Percentiles rank a stretch among this genome's conserved stretches.
phyloP scores from a whole-genome alignment of 1,140 invertebrate genomes.

The Lithobius niger region DNA sequence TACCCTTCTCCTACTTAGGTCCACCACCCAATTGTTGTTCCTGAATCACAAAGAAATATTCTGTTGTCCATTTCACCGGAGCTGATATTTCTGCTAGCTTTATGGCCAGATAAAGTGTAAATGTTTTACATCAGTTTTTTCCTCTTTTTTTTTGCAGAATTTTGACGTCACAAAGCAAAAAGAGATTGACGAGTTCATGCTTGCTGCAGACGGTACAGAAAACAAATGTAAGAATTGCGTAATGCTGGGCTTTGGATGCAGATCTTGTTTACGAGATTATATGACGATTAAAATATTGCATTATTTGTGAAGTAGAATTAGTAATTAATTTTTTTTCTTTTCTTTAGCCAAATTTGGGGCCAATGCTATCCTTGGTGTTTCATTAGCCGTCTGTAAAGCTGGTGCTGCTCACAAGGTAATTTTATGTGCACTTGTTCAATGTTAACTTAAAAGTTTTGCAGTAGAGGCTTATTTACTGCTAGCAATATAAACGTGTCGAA shows the following conservation, averaged over 20 bases:
- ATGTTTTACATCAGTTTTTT: too few relatives aligned
- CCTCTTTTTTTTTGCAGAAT: conserved; percentile 35
- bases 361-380: conserved; percentile 95
- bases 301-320: too few relatives aligned
- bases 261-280: too few relatives aligned
- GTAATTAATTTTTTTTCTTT: conserved; percentile 5
- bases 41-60: too few relatives aligned
- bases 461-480: not conserved
- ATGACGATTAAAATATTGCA: too few relatives aligned
- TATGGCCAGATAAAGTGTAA: too few relatives aligned
- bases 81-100: too few relatives aligned
- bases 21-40: too few relatives aligned
- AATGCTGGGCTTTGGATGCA: too few relatives aligned
- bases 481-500: not conserved
- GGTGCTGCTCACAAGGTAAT: conserved; percentile 76
- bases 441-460: not conserved
- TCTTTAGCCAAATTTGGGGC: conserved; percentile 68
- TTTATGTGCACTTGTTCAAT: conserved; percentile 5
- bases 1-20: too few relatives aligned
- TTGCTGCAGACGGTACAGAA: conserved; percentile 87
- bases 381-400: conserved; percentile 89
- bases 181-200: conserved; percentile 85
- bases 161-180: conserved; percentile 81
- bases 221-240: conserved; percentile 75
- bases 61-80: too few relatives aligned